Percentiles rank a stretch among this genome's conserved stretches.
phyloP scores from a whole-genome alignment of 2,113 vertebrate genomes.

The Gobiocypris rarus region DNA sequence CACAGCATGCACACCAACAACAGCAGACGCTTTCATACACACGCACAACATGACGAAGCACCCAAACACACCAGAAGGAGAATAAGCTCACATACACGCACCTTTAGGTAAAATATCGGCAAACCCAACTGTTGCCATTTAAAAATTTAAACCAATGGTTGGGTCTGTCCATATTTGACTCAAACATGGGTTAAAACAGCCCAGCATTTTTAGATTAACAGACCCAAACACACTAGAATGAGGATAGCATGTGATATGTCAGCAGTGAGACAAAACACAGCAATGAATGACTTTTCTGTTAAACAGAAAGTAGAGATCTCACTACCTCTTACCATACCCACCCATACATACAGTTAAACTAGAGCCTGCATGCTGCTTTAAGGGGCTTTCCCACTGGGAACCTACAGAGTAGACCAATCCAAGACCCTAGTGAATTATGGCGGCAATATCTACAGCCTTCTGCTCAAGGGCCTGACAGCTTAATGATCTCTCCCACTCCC shows the following conservation, averaged over 20 bases:
- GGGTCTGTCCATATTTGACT: too few relatives aligned
- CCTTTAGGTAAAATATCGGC: too few relatives aligned
- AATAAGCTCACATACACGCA: not conserved
- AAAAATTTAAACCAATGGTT: too few relatives aligned
- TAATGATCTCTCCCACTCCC: constrained; percentile 59
- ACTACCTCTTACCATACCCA: constrained; percentile 11
- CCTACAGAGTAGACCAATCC: constrained; percentile 40
- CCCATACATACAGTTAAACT: not conserved
- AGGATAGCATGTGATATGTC: constrained; percentile 6
- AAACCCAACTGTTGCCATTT: too few relatives aligned
- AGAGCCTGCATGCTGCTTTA: constrained; percentile 40
- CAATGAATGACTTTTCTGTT: not conserved
- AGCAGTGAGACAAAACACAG: not conserved
- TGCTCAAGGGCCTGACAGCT: constrained; percentile 57
- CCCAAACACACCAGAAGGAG: not conserved
- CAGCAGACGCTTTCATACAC: not conserved
- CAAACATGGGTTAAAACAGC: too few relatives aligned
- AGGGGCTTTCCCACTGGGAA: constrained; percentile 37
- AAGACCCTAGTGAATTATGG: constrained; percentile 63
- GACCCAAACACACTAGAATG: not conserved
- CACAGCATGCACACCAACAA: constrained; percentile 1
- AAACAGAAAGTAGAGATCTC: constrained; percentile 26
- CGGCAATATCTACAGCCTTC: constrained; percentile 63
- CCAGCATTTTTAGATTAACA: too few relatives aligned
- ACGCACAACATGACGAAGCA: constrained; percentile 11